Evolutionary conservation across 2,113 vertebrate genomes (phyloP).

Genomic region (Cettia cetti): DNA sequence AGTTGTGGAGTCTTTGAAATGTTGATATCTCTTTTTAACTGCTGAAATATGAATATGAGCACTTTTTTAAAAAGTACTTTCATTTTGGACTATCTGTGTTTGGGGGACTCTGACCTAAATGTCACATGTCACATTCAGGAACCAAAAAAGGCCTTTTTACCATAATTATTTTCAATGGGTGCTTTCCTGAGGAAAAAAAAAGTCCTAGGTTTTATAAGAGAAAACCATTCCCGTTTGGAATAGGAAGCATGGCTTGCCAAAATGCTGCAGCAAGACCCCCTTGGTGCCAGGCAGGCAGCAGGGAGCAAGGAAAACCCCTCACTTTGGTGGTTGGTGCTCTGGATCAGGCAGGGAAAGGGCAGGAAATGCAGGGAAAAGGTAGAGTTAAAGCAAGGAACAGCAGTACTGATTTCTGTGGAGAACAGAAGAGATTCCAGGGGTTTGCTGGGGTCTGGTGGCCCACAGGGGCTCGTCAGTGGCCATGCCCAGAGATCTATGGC

Average conservation of each 20-base stretch:
- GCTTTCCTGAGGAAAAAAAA: neutral
- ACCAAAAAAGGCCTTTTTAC: neutral
- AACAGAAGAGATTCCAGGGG: neutral
- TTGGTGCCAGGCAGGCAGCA: rapidly evolving
- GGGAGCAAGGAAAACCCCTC: neutral
- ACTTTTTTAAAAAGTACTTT: rapidly evolving
- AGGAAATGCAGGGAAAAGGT: neutral
- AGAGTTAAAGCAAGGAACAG: neutral
- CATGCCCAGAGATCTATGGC: rapidly evolving
- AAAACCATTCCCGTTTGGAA: neutral
- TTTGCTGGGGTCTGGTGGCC: neutral
- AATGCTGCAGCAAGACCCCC: neutral
- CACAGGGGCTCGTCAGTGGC: rapidly evolving
- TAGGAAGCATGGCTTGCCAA: neutral
- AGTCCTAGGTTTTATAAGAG: neutral
- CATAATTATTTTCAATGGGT: neutral
- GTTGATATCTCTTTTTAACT: neutral
- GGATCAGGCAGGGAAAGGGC: neutral
- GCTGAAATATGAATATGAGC: neutral
- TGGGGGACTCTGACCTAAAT: neutral
- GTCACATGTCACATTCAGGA: neutral
- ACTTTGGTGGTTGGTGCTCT: neutral
- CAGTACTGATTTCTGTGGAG: rapidly evolving
- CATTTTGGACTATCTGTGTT: neutral
- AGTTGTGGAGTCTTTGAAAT: neutral